Evolutionary conservation across 2,888 invertebrate species (phyloP), one percentile per base, ranked within the genome.

Genomic region (Microplitis deprimator): DNA sequence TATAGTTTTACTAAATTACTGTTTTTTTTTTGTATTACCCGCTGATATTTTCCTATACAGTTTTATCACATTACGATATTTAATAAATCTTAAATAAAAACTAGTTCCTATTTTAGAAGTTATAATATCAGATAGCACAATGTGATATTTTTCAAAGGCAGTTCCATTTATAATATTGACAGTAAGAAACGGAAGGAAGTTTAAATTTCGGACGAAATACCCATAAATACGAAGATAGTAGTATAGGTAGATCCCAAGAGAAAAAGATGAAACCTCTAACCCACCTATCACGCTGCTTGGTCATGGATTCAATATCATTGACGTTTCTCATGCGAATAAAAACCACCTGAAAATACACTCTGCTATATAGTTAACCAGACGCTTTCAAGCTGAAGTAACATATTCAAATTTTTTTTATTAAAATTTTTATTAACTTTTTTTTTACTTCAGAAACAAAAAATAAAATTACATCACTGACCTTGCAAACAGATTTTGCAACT

Each of bases 181-280:
- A 7, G 16, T 38, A 61, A 39, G 8, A 13, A 72, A 72, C 72
- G 72, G 72, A 72, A 72, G 72, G 72, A 72, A 72, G 41, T 72
- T 59, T 50, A 61, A 71, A 61, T 16, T 39, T 40, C 20, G 41
- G 39, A n/a, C 40, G 61, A 68, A 73, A 77, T 62, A 77, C 62
- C 40, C 50, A 68, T 77, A 72, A 73, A 77, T 77, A 72, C 65
- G 41, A 62, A 61, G 68, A 77, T 73, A 17, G 60, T 67, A 29
- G 29, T 29, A 29, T 29, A 76, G 61, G 40, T 68, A 68, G 59
- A 61, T 62, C 7, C n/a, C 7, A 4, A 38, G 10, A 62, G 61
- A 39, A 62, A 62, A 59, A 61, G 39, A 59, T 17, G 50, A 50
- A 50, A 50, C 13, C 50, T 50, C 50, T 50, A 50, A 50, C 50